A percentile compares a stretch with the other conserved stretches of the same genome.
Evolutionary conservation across 2,797 vertebrate species (phyloP).

Genomic region (Acipenser oxyrinchus): DNA sequence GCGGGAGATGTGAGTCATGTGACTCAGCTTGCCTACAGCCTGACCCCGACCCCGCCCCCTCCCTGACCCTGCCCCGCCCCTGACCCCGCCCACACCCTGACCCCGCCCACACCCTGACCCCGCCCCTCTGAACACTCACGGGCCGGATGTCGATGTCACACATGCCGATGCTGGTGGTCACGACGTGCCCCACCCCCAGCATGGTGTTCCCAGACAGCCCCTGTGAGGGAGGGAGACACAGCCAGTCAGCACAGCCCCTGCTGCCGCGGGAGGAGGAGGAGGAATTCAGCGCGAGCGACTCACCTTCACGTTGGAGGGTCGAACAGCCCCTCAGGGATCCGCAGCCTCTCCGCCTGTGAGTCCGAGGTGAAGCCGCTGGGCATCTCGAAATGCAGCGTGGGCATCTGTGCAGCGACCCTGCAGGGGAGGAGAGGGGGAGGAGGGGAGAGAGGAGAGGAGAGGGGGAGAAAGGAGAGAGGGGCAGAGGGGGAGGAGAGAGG

Average conservation of each 20-base stretch:
- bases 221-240: slow-evolving; percentile 29
- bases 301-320: slow-evolving; percentile 63
- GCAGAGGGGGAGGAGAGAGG: background rate
- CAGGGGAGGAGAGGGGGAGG: background rate
- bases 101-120: slow-evolving; percentile 25
- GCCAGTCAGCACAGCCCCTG: background rate
- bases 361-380: slow-evolving; percentile 65
- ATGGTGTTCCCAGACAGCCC: slow-evolving; percentile 71
- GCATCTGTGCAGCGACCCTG: slow-evolving; percentile 71
- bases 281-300: background rate
- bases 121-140: slow-evolving; percentile 43
- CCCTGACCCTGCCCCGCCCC: slow-evolving; percentile 61
- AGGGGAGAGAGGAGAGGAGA: background rate
- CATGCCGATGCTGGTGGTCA: slow-evolving; percentile 67
- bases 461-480: background rate
- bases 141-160: slow-evolving; percentile 66
- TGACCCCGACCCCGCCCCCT: slow-evolving; percentile 28
- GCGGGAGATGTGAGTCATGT: background rate
- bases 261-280: too few relatives aligned
- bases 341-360: slow-evolving; percentile 57
- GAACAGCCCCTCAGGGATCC: slow-evolving; percentile 62
- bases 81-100: background rate
- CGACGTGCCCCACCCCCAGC: slow-evolving; percentile 65
- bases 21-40: background rate
- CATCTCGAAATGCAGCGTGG: slow-evolving; percentile 68